Conservation (phyloP, 2,113 vertebrate genomes). For the Austrofundulus limnaeus region DNA sequence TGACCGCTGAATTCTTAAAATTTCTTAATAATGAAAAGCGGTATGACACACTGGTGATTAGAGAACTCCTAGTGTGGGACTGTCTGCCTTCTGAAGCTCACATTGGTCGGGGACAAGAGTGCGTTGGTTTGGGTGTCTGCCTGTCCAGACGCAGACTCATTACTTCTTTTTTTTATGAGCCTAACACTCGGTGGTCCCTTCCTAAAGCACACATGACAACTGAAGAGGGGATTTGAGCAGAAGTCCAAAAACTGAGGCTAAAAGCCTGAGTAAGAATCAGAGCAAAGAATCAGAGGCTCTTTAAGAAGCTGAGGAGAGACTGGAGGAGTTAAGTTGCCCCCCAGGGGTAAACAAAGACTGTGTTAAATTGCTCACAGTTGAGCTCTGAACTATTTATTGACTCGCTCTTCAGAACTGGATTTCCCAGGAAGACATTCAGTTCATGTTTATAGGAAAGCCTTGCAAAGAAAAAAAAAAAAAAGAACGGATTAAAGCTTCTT, state of each 20-base stretch:
- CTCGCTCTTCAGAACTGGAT: conserved; percentile 8
- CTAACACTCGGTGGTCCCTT: conserved; percentile 5
- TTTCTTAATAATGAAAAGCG: not conserved
- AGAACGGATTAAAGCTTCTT: not conserved
- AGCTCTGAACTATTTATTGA: conserved; percentile 49
- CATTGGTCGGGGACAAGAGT: not conserved
- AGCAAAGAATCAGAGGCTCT: not conserved
- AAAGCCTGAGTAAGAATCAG: not conserved
- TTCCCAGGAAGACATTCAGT: conserved; percentile 22
- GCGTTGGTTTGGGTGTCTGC: not conserved
- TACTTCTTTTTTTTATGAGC: not conserved
- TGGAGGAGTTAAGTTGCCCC: conserved; percentile 15
- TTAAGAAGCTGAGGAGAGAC: conserved; percentile 30
- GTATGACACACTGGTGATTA: conserved; percentile 5
- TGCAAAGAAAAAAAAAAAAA: not conserved
- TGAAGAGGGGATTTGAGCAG: not conserved
- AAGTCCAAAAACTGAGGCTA: conserved; percentile 2
- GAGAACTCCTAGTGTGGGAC: conserved; percentile 1
- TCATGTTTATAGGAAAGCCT: conserved; percentile 6
- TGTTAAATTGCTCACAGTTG: conserved; percentile 36
- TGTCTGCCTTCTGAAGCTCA: conserved; percentile 7
- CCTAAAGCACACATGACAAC: conserved; percentile 3
- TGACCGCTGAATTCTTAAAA: not conserved
- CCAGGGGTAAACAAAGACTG: conserved; percentile 20
- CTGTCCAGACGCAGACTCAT: conserved; percentile 5